Evolutionary conservation across 2,113 vertebrate species (phyloP).

Genomic region (Murina feae): DNA sequence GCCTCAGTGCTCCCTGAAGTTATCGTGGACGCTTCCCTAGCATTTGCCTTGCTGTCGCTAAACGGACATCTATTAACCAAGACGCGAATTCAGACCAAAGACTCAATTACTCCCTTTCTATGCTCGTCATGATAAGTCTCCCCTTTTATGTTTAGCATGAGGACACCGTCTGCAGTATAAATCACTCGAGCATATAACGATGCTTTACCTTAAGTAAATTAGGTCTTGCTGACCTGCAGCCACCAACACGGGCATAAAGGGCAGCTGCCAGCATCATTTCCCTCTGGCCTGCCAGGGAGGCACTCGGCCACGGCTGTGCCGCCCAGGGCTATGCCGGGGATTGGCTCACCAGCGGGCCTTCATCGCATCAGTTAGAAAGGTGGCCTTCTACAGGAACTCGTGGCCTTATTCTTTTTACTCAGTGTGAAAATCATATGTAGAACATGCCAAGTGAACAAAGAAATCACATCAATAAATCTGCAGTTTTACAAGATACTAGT

Average conservation of each 20-base stretch:
- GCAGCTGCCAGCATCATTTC: neutral
- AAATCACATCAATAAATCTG: neutral
- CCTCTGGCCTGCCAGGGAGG: neutral
- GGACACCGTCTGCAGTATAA: conserved; percentile 1
- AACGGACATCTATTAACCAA: conserved; percentile 62
- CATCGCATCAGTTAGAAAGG: conserved; percentile 57
- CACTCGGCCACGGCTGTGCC: conserved; percentile 2
- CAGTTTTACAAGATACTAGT: neutral
- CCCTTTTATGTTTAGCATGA: conserved; percentile 13
- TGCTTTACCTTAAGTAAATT: conserved; percentile 41
- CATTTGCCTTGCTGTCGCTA: conserved; percentile 58
- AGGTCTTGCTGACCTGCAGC: neutral
- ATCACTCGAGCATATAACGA: conserved; percentile 28
- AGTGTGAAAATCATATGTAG: conserved; percentile 24
- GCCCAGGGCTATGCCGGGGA: neutral
- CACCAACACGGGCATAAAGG: neutral
- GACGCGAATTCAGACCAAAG: conserved; percentile 56
- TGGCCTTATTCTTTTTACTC: neutral
- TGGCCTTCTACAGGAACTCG: conserved; percentile 61
- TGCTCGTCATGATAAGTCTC: conserved; percentile 35
- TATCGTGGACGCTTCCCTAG: conserved; percentile 41
- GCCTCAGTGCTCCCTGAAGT: conserved; percentile 9
- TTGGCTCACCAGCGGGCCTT: conserved; percentile 34
- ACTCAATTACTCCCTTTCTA: conserved; percentile 65
- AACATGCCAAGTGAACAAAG: neutral